phyloP scores from a whole-genome alignment of 2,113 vertebrate species.

The Daboia siamensis region DNA sequence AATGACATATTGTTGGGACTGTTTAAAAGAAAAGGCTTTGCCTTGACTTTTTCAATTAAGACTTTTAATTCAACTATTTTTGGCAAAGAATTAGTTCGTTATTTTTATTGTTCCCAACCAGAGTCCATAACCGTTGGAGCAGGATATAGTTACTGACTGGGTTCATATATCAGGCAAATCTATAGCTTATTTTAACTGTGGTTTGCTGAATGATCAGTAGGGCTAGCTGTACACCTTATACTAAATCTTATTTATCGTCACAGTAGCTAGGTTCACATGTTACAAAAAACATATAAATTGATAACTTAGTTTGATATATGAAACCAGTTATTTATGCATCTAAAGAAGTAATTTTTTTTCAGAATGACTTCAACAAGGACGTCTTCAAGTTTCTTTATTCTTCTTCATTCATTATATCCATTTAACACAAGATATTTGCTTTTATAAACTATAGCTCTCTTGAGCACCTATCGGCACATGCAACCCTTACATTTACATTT shows the following conservation, averaged over 20 bases:
- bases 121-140: not conserved
- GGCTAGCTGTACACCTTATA: not conserved
- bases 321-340: not conserved
- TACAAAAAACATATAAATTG: not conserved
- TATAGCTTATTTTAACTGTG: not conserved
- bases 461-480: not conserved
- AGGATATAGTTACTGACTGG: not conserved
- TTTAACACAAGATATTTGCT: not conserved
- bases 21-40: not conserved
- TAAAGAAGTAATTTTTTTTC: not conserved
- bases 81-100: not conserved
- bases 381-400: not conserved
- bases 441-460: not conserved
- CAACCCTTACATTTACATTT: not conserved
- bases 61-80: slow-evolving; percentile 38
- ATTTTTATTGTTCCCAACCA: not conserved
- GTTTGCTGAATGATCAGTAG: not conserved
- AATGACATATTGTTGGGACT: not conserved
- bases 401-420: not conserved
- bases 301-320: not conserved
- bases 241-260: not conserved
- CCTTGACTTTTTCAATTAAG: not conserved
- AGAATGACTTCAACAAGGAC: not conserved
- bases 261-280: not conserved
- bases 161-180: not conserved